Conservation (phyloP, 92 coral and sea anemone genomes). For the Nematostella vectensis region DNA sequence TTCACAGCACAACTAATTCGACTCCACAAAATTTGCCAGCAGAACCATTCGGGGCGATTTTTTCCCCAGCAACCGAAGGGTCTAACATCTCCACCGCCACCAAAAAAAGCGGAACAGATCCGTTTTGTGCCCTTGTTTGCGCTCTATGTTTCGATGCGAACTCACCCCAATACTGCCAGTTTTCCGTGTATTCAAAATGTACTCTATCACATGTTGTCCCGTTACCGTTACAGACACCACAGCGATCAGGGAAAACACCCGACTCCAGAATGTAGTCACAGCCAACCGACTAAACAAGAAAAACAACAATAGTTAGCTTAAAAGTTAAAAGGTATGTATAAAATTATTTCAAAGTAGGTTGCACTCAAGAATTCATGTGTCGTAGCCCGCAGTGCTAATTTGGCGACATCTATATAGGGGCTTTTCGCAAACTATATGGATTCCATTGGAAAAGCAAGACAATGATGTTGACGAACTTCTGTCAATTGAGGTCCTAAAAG, state of each 20-base stretch:
- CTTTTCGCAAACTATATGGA: no score
- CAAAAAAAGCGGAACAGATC: background rate
- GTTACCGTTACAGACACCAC: constrained; percentile 29
- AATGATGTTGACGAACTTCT: no score
- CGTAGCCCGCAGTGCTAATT: no score
- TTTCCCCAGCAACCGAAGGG: background rate
- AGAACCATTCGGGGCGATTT: background rate
- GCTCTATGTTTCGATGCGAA: no score
- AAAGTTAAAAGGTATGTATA: no score
- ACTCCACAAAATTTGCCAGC: background rate
- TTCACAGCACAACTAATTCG: no score
- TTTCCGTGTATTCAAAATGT: constrained; percentile 11
- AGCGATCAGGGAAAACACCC: constrained; percentile 21
- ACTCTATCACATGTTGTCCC: constrained; percentile 25
- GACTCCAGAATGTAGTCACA: constrained; percentile 34
- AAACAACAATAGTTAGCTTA: background rate
- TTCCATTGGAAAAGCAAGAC: no score
- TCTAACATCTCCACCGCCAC: background rate
- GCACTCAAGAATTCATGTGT: no score
- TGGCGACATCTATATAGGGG: no score
- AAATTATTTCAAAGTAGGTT: no score
- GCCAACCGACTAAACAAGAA: constrained; percentile 28
- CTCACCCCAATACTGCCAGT: constrained; percentile 27
- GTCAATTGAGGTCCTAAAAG: no score
- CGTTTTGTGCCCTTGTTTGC: background rate